Conservation (phyloP, 1,140 invertebrate species). For the Trigoniulus corallinus region DNA sequence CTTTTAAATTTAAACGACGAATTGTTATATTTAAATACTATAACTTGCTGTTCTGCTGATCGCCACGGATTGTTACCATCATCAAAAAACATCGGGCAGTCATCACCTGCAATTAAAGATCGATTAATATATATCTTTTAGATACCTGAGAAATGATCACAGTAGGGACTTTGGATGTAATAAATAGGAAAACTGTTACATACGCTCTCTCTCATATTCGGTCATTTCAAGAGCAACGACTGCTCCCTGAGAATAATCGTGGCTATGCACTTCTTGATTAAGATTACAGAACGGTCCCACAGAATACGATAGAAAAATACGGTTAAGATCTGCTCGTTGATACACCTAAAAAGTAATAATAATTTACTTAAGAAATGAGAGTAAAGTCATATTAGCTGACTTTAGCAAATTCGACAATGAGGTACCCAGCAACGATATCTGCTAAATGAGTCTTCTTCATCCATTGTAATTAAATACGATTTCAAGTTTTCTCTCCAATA, state of each 20-base stretch:
- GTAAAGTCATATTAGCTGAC: not conserved
- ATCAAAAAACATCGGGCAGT: constrained; percentile 88
- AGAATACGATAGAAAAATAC: constrained; percentile 72
- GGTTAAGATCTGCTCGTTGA: constrained; percentile 82
- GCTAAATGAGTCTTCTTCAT: constrained; percentile 86
- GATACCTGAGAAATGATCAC: not conserved
- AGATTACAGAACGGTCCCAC: constrained; percentile 79
- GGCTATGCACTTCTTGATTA: constrained; percentile 75
- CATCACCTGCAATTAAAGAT: constrained; percentile 61
- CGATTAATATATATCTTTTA: constrained; percentile 10
- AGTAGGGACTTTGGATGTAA: no score
- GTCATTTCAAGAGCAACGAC: constrained; percentile 74
- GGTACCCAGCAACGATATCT: constrained; percentile 88
- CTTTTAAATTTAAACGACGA: not conserved
- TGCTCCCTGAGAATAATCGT: constrained; percentile 74
- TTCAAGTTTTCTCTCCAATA: constrained; percentile 97
- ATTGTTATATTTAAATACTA: not conserved
- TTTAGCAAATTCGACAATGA: constrained; percentile 1
- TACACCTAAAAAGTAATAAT: constrained; percentile 42
- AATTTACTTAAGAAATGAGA: constrained; percentile 4
- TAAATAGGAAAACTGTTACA: constrained; percentile 21
- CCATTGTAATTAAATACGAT: constrained; percentile 91
- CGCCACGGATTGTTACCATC: constrained; percentile 75
- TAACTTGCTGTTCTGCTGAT: constrained; percentile 22
- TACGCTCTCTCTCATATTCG: constrained; percentile 79